These are phyloP conservation scores for Leguminivora glycinivorella DNA, from an alignment of 1,140 invertebrate genomes.

Conservation along the genomic window DNA sequence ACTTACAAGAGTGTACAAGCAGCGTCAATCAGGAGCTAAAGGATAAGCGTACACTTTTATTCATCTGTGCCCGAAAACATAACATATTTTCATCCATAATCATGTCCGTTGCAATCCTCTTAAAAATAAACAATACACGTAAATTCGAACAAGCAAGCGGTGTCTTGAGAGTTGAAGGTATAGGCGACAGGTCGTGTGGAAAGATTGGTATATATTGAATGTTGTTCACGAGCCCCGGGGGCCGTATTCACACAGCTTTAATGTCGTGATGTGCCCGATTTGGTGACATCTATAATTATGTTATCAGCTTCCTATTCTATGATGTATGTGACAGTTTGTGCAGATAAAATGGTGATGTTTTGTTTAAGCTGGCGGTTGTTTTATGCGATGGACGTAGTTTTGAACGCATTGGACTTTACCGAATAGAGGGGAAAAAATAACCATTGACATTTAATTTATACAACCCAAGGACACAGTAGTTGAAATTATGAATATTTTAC, in stretches of 20 bases:
- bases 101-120: neutral
- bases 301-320: neutral
- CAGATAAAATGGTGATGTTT: neutral
- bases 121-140: neutral
- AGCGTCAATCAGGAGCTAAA: too few relatives aligned
- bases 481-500: too few relatives aligned
- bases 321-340: neutral
- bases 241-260: neutral
- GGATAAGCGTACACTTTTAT: neutral
- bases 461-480: too few relatives aligned
- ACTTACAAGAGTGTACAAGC: too few relatives aligned
- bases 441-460: too few relatives aligned
- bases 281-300: neutral
- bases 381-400: neutral
- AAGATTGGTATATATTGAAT: neutral
- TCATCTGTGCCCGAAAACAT: neutral
- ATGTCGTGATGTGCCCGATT: neutral
- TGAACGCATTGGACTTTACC: too few relatives aligned
- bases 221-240: neutral
- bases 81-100: neutral
- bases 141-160: neutral
- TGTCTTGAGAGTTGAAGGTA: neutral
- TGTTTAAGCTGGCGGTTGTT: neutral
- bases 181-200: neutral
- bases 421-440: too few relatives aligned